Evolutionary conservation across 1,140 invertebrate species (phyloP).

Genomic region (Procambarus clarkii): DNA sequence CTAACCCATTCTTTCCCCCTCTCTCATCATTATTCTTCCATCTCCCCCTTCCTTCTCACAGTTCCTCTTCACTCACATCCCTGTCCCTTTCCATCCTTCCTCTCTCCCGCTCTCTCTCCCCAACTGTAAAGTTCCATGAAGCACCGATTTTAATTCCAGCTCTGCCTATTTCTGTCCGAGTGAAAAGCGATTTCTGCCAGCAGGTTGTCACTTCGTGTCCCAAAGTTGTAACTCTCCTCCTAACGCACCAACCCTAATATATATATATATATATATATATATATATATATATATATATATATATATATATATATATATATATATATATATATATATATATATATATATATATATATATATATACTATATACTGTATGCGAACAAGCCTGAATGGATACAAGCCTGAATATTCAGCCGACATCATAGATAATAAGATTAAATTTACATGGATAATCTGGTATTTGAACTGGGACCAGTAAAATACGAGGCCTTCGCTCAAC

Average conservation of each 20-base stretch:
- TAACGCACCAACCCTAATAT: not conserved
- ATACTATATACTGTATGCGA: too few species aligned
- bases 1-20: too few species aligned
- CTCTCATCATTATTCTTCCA: too few species aligned
- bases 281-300: not conserved
- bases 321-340: not conserved
- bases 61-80: too few species aligned
- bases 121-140: not conserved
- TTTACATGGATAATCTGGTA: too few species aligned
- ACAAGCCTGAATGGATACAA: too few species aligned
- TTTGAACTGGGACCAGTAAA: too few species aligned
- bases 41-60: too few species aligned
- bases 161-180: not conserved
- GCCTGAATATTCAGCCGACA: too few species aligned
- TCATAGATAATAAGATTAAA: too few species aligned
- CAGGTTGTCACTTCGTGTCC: not conserved
- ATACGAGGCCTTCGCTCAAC: too few species aligned
- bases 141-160: not conserved
- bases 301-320: not conserved
- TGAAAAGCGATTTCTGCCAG: not conserved
- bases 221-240: not conserved
- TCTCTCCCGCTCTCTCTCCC: not conserved
- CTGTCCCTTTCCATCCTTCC: not conserved
- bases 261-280: not conserved
- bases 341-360: not conserved